phyloP scores from a whole-genome alignment of 2,113 vertebrate species.

The Hassar affinis region DNA sequence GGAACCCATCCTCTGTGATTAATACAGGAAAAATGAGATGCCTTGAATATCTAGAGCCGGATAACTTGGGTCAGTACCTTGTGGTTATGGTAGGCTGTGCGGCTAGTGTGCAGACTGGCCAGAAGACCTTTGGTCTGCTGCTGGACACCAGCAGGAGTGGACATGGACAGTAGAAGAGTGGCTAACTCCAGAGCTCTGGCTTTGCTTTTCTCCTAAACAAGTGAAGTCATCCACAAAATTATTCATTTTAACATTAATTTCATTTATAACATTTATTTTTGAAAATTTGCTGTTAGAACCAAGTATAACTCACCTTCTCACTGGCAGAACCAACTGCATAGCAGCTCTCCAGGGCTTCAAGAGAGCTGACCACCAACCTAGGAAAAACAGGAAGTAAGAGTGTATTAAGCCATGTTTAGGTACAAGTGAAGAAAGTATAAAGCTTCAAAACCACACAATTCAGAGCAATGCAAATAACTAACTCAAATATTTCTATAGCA shows the following conservation, averaged over 20 bases:
- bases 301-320: slow-evolving; percentile 85
- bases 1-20: neutral
- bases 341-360: slow-evolving; percentile 97
- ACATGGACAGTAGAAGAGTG: slow-evolving; percentile 90
- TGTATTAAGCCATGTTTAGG: slow-evolving; percentile 21
- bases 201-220: slow-evolving; percentile 89
- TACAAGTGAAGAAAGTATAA: slow-evolving; percentile 10
- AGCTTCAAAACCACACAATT: slow-evolving; percentile 27
- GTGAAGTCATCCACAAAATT: neutral
- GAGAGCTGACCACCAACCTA: slow-evolving; percentile 96
- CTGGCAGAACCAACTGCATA: slow-evolving; percentile 90
- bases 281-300: neutral
- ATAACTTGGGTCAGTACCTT: slow-evolving; percentile 75
- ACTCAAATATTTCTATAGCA: slow-evolving; percentile 7
- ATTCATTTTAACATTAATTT: neutral
- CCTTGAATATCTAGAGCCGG: neutral
- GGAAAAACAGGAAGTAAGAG: slow-evolving; percentile 39
- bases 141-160: slow-evolving; percentile 92
- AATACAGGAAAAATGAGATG: neutral
- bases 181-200: slow-evolving; percentile 89
- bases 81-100: slow-evolving; percentile 96
- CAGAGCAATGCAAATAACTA: slow-evolving; percentile 39
- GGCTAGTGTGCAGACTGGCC: slow-evolving; percentile 94
- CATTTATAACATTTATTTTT: neutral
- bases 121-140: slow-evolving; percentile 96